Conservation (phyloP, 2,797 vertebrate genomes). For the Pempheris klunzingeri region DNA sequence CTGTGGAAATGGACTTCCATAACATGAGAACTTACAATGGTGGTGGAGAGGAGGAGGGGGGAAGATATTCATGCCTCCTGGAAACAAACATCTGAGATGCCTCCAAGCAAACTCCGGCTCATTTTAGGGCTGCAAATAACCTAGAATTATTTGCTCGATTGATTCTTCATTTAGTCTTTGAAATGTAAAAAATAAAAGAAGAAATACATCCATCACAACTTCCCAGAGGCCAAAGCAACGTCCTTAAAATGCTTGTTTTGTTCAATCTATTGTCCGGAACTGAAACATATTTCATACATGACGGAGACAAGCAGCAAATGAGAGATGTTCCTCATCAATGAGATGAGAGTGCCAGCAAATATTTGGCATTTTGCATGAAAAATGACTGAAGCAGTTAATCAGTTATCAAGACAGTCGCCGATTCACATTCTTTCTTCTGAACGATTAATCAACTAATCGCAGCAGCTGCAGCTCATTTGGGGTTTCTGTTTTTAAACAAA, state of each 20-base stretch:
- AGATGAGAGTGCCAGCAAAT: neutral
- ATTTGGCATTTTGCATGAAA: neutral
- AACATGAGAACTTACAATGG: conserved; percentile 5
- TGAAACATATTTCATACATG: neutral
- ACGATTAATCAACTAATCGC: neutral
- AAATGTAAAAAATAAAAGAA: too few species aligned
- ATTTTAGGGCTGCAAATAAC: neutral
- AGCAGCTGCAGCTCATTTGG: neutral
- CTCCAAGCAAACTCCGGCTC: neutral
- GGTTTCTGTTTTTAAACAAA: neutral
- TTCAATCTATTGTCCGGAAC: neutral
- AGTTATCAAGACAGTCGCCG: neutral
- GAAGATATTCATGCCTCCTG: neutral
- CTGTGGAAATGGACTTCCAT: conserved; percentile 34
- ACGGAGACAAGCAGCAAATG: neutral
- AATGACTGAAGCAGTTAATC: neutral
- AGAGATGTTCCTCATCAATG: neutral
- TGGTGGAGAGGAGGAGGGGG: neutral
- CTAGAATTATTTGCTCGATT: too few species aligned
- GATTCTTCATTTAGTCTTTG: too few species aligned
- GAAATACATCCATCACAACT: too few species aligned
- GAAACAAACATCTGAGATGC: neutral
- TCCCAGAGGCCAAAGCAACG: neutral
- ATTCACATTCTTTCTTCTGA: neutral
- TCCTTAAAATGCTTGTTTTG: neutral